phyloP scores from a whole-genome alignment of 2,888 invertebrate genomes.

The Elegia similella region DNA sequence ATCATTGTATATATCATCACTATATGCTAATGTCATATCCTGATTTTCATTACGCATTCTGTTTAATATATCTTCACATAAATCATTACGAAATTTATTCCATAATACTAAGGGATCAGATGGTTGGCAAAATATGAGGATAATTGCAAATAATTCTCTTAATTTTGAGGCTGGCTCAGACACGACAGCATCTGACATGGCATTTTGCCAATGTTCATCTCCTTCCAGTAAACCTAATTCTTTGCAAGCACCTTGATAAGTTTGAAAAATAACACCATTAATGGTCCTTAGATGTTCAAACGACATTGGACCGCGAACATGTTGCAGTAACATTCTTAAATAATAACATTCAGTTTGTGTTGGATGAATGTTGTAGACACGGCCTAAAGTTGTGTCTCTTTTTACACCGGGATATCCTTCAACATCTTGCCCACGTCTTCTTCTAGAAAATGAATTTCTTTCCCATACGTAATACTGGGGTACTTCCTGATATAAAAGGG shows the following conservation, averaged over 20 bases:
- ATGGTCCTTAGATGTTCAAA: slow-evolving; percentile 28
- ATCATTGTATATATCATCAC: no score
- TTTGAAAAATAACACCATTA: slow-evolving; percentile 25
- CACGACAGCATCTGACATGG: no score
- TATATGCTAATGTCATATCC: slow-evolving; percentile 29
- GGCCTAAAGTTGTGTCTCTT: slow-evolving; percentile 2
- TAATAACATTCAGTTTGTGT: slow-evolving; percentile 11
- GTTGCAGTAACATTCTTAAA: slow-evolving; percentile 17
- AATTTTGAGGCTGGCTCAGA: no score
- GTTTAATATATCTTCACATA: slow-evolving; percentile 27
- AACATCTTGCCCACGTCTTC: slow-evolving; percentile 24
- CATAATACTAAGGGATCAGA: slow-evolving; percentile 26
- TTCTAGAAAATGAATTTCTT: slow-evolving; percentile 19
- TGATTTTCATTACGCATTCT: slow-evolving; percentile 28
- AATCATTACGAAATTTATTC: slow-evolving; percentile 25
- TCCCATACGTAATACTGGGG: slow-evolving; percentile 26
- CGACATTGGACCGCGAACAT: slow-evolving; percentile 29
- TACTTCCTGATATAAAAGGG: slow-evolving; percentile 28
- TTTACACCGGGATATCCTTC: slow-evolving; percentile 24
- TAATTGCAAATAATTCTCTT: no score
- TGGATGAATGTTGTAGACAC: background rate
- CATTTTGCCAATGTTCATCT: slow-evolving; percentile 18
- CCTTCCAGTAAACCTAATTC: slow-evolving; percentile 25
- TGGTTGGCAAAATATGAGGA: no score
- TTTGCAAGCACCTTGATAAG: slow-evolving; percentile 25